A percentile compares a stretch with the other conserved stretches of the same genome.
Evolutionary conservation across 2,113 vertebrate species (phyloP).

Genomic region (Malurus melanocephalus): DNA sequence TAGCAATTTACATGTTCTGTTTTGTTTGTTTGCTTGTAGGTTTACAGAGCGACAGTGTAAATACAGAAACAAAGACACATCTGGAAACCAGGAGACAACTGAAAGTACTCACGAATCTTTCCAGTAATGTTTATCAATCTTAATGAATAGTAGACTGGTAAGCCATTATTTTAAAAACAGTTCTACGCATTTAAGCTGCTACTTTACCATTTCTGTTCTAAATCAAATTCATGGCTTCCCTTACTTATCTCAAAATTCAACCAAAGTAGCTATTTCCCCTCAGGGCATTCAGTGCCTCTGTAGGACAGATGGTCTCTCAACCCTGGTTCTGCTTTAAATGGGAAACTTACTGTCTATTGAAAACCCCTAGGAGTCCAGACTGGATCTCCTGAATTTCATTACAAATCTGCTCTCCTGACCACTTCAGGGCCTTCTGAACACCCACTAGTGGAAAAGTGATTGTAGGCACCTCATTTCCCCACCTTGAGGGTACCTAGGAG

Average conservation of each 20-base stretch:
- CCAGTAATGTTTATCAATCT: neutral
- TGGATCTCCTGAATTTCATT: neutral
- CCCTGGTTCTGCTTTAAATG: neutral
- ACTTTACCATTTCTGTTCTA: slow-evolving; percentile 12
- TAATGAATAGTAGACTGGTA: neutral
- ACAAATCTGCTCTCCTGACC: neutral
- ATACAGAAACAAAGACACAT: neutral
- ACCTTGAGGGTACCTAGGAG: neutral
- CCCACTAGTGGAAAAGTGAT: neutral
- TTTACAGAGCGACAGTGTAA: neutral
- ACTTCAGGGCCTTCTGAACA: neutral
- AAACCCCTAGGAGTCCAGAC: neutral
- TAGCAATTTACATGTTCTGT: neutral
- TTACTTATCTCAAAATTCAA: slow-evolving; percentile 31
- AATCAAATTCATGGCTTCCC: slow-evolving; percentile 33
- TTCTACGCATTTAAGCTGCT: neutral
- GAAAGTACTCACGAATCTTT: neutral
- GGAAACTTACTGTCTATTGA: neutral
- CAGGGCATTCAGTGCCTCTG: neutral
- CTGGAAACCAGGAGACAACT: neutral
- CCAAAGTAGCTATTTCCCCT: neutral
- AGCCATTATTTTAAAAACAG: slow-evolving; percentile 5
- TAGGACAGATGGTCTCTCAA: slow-evolving; percentile 20
- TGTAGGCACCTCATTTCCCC: neutral
- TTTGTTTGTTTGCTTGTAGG: neutral